Evolutionary conservation across 2,113 vertebrate genomes (phyloP), one percentile per base, ranked within the genome.

Genomic region (Eulemur macaco): DNA sequence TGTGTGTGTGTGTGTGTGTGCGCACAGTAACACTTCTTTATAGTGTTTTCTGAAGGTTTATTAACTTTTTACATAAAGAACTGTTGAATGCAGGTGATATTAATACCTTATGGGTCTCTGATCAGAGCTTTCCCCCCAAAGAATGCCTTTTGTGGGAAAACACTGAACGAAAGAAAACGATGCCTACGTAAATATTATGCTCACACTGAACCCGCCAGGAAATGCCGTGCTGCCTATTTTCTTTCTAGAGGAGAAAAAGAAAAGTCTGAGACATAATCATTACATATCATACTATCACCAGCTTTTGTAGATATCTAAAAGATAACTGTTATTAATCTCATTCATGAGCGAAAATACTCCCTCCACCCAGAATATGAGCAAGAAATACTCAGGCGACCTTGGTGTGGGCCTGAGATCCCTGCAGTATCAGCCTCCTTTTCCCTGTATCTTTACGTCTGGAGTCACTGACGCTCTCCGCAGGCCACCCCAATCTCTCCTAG

Each of bases 81-180:
- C 34, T 80, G 52, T 58, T 88, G 92, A 94, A 86, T 91, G 50
- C 63, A 82, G 45, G 73, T 47, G 64, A 89, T 78, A 76, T 86
- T 87, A 80, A 91, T 97, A 87, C 76, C 20, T 52, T 84, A 45
- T 39, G 27, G 50, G 47, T 25, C 88, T 97, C 84, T 96, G 91
- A 91, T 93, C 66, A 94, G 60, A 88, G 34, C 56, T 45, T 84
- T 86, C 11, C 25, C 54, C 25, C 13, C 27, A 60, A 71, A 96
- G 74, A 93, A 94, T 86, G 78, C 3, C 50, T 96, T 97, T 93
- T 80, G 91, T 96, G 63, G 78, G 85, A 88, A 95, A 97, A 96
- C 25, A 73, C 6, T 37, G 82, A 89, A 42, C 27, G 60, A 86
- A n/a, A 76, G 78, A 68, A 84, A 96, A 91, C 66, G 13, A 1